These are phyloP conservation scores for Psophia crepitans DNA, from an alignment of 2,113 vertebrate genomes.

Conservation along the genomic window DNA sequence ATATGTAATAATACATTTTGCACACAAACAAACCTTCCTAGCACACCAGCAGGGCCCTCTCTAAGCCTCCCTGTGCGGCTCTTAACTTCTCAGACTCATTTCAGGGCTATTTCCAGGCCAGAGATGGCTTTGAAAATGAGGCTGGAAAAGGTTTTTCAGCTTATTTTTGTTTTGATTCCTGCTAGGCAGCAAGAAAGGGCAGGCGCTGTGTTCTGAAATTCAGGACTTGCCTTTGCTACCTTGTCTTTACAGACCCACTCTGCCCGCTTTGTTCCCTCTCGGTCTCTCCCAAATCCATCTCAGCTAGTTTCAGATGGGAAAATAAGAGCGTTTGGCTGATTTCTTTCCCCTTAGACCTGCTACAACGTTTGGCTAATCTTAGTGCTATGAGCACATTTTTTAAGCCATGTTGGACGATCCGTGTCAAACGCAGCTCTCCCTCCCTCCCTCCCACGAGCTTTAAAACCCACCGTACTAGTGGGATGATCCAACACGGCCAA, in stretches of 20 bases:
- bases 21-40: constrained; percentile 30
- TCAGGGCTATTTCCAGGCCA: constrained; percentile 23
- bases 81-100: constrained; percentile 38
- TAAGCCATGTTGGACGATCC: not conserved
- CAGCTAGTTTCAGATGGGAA: not conserved
- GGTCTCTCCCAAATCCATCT: not conserved
- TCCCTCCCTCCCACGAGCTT: not conserved
- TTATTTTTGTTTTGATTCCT: constrained; percentile 37
- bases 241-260: not conserved
- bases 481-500: not conserved
- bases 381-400: not conserved
- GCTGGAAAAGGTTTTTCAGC: not conserved
- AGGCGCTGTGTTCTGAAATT: not conserved
- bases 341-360: not conserved
- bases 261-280: not conserved
- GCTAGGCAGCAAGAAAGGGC: not conserved
- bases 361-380: not conserved
- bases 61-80: not conserved
- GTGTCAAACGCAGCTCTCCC: not conserved
- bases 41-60: not conserved
- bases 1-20: constrained; percentile 48
- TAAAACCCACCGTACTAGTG: not conserved
- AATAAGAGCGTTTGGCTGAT: not conserved
- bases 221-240: not conserved
- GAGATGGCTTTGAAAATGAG: constrained; percentile 18